Evolutionary conservation across 2,888 invertebrate genomes (phyloP).

Genomic region (Latheticus oryzae): DNA sequence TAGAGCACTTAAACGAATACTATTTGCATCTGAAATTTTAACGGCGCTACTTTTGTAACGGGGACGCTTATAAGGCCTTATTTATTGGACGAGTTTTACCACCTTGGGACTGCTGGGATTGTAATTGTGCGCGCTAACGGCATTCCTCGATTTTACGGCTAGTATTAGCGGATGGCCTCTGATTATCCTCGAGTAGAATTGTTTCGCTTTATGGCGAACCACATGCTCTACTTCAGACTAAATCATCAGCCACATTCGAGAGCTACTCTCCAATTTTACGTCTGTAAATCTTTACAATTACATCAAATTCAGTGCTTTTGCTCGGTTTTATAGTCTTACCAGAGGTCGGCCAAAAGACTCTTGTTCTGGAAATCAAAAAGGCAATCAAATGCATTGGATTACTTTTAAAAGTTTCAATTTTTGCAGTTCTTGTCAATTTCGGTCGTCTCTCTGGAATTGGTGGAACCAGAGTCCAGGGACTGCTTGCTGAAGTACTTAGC

Average conservation of each 20-base stretch:
- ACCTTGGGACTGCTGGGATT: conserved; percentile 36
- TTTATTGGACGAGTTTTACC: conserved; percentile 40
- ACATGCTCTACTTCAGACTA: no score
- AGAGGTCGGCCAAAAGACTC: no score
- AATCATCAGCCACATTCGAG: no score
- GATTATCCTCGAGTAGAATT: conserved; percentile 19
- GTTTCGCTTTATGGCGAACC: no score
- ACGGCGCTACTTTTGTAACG: conserved; percentile 48
- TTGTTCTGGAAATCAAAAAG: no score
- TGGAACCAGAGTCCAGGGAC: conserved; percentile 47
- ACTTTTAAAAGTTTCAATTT: background rate
- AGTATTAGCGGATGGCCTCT: conserved; percentile 26
- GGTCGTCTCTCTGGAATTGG: conserved; percentile 51
- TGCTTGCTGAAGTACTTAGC: conserved; percentile 44
- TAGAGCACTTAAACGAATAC: conserved; percentile 57
- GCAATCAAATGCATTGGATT: conserved; percentile 6
- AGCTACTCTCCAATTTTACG: no score
- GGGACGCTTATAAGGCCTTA: conserved; percentile 31
- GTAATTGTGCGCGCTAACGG: conserved; percentile 35
- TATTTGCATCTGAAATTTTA: conserved; percentile 59
- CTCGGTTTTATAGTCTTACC: no score
- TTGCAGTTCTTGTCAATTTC: no score
- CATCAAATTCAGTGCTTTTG: no score
- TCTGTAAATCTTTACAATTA: no score
- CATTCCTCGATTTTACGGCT: conserved; percentile 30